Base-by-base conservation (phyloP, 2,797 vertebrate genomes). In the Intellagama lesueurii region DNA sequence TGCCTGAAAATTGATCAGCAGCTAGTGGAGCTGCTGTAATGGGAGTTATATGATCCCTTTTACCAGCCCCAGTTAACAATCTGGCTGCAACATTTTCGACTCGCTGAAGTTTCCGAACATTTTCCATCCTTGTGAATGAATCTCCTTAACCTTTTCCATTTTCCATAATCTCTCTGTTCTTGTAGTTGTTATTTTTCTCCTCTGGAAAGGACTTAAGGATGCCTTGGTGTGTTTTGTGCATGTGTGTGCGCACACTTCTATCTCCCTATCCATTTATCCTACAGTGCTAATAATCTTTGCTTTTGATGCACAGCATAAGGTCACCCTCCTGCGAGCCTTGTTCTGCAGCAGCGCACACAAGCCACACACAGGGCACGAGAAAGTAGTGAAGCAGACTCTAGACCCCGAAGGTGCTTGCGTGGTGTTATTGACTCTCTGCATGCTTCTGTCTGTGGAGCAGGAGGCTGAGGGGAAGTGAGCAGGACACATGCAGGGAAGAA, bases 341-440 rank as follows among this genome's bases (percentile, higher is more conserved):
- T 90, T 88, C 28, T 56, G 70, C 66, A 14, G 44, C 44, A 60
- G 3, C 2, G 0, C 47, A 30, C 12, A 44, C 17, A 52, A 73
- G 84, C 77, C 87, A 64, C 47, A 17, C 9, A 2, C 77, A 1
- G 70, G 69, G 52, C 1, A 40, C 64, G 2, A 12, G 22, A 19
- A 79, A 85, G 49, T 64, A 40, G 0, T 5, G 7, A n/a, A 8
- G 0, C 22, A 17, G 79, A 32, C 26, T 9, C 56, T 16, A 88
- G 49, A 17, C 9, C 32, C 24, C 72, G 2, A 26, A 70, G 64
- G 16, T n/a, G 0, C 9, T n/a, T 47, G 16, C 79, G 40, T 5
- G 79, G 28, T 14, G 0, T 83, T 49, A 7, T n/a, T n/a, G 76
- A 52, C 40, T 40, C 40, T 87, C 35, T 52, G 7, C 11, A 2